Percentiles rank a stretch among this genome's conserved stretches.
Evolutionary conservation across 2,888 invertebrate species (phyloP).

Genomic region (Anaspis maculata): DNA sequence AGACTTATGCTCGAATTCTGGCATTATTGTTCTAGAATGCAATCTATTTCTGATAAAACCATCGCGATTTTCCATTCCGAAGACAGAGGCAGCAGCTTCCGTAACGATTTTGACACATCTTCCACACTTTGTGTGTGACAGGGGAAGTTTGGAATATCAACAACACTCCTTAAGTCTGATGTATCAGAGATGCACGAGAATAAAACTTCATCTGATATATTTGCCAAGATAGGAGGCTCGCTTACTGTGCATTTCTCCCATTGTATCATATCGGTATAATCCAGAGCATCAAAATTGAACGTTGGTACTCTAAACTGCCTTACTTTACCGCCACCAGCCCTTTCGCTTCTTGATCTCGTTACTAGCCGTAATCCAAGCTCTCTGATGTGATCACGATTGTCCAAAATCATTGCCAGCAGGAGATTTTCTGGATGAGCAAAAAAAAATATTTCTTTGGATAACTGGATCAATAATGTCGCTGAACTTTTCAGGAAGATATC

Average conservation of each 20-base stretch:
- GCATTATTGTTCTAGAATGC: conserved; percentile 1
- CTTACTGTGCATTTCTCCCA: neutral
- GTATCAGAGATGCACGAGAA: neutral
- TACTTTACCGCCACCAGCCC: neutral
- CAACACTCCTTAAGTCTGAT: neutral
- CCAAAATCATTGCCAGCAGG: conserved; percentile 2
- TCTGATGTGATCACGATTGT: neutral
- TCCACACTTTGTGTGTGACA: conserved; percentile 1
- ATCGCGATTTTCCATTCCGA: neutral
- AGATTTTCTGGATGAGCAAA: conserved; percentile 1
- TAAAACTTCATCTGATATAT: neutral
- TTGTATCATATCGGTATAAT: conserved; percentile 1
- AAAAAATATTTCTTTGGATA: conserved; percentile 1
- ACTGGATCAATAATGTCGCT: conserved; percentile 1
- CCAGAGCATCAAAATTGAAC: neutral
- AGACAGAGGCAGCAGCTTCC: neutral
- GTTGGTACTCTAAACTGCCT: conserved; percentile 1
- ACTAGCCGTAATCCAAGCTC: conserved; percentile 1
- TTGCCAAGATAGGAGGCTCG: neutral
- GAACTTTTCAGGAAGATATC: neutral
- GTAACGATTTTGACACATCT: conserved; percentile 2
- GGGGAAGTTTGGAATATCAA: conserved; percentile 1
- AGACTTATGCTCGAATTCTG: neutral
- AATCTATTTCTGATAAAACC: conserved; percentile 1
- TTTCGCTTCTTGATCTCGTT: neutral